Base-by-base conservation (phyloP, 2,888 invertebrate genomes). In the Epirrita christyi region DNA sequence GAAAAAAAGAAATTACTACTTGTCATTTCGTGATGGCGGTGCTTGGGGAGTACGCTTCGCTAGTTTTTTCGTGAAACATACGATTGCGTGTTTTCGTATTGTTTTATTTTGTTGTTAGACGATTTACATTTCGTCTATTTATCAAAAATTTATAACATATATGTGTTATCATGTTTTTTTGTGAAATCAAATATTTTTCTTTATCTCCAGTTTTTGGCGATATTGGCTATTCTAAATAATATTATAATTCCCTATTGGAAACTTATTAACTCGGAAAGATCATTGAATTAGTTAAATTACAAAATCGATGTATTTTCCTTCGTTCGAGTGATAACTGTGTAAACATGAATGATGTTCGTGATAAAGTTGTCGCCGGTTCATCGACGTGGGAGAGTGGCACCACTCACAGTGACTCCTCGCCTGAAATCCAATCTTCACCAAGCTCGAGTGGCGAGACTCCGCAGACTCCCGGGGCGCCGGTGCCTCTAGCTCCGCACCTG, bases 391-490 rank as follows among this genome's bases (percentile, higher is more conserved):
- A 92, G 73, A 86, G 69, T 72, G 76, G 81, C 37, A 75, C 81
- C 42, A 73, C 80, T 21, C 85, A 84, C 55, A 89, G 84, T 69
- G 92, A 92, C 65, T 87, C 87, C 10, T 89, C 91, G 32, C 88
- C 91, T 8, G 92, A 92, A 63, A 80, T 81, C 14, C 89, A 91
- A 61, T 86, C 89, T 1, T 90, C 92, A 10, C 91, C 91, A 0
- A 82, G 87, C 61, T 82, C 83, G 10, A 86, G 90, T 52, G 88
- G 85, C 3, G 91, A 91, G 52, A 86, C 88, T 0, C 94, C 94
- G 1, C 93, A 93, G 64, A 94, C 93, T 7, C 94, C 94, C 8
- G 94, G 94, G 50, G 89, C 93, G 40, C 94, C 94, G n/a, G 93
- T 85, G 41, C 92, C 88, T 2, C 75, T 91, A 21, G 89, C 91